Evolutionary conservation across 2,888 invertebrate species (phyloP).

Genomic region (Drosophila cognata): DNA sequence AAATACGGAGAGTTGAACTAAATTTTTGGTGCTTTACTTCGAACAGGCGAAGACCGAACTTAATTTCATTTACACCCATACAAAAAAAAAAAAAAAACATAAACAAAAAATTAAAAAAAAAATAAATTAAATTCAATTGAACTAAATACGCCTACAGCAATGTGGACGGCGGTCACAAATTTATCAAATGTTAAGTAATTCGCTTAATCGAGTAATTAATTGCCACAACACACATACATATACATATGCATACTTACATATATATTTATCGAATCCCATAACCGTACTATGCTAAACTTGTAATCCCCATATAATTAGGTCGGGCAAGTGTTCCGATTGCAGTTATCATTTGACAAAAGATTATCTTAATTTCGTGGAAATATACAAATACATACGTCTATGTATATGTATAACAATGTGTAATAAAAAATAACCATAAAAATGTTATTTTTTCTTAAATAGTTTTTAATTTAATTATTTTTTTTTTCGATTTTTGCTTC

Average conservation of each 20-base stretch:
- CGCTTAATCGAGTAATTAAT: slow-evolving; percentile 9
- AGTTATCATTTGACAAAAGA: slow-evolving; percentile 35
- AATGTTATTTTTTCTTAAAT: slow-evolving; percentile 7
- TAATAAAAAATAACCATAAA: slow-evolving; percentile 1
- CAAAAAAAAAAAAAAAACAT: background rate
- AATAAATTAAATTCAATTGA: background rate
- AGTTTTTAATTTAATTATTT: slow-evolving; percentile 4
- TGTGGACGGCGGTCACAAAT: slow-evolving; percentile 23
- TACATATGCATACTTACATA: slow-evolving; percentile 6
- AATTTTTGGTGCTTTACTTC: slow-evolving; percentile 53
- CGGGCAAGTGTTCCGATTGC: slow-evolving; percentile 7
- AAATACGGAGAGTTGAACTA: slow-evolving; percentile 23
- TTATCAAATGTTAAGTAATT: slow-evolving; percentile 19
- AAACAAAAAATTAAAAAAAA: background rate
- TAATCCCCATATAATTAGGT: slow-evolving; percentile 5
- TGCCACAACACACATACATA: background rate
- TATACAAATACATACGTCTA: background rate
- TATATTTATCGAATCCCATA: slow-evolving; percentile 24
- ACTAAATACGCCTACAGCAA: slow-evolving; percentile 2
- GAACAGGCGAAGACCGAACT: slow-evolving; percentile 23
- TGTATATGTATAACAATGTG: slow-evolving; percentile 9
- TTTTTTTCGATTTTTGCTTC: slow-evolving; percentile 15
- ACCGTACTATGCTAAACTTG: slow-evolving; percentile 27
- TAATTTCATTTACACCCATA: slow-evolving; percentile 14
- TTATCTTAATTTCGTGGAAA: slow-evolving; percentile 32